These are phyloP conservation scores for Acleris sparsana DNA, from an alignment of 2,888 invertebrate genomes.

Conservation along the genomic window DNA sequence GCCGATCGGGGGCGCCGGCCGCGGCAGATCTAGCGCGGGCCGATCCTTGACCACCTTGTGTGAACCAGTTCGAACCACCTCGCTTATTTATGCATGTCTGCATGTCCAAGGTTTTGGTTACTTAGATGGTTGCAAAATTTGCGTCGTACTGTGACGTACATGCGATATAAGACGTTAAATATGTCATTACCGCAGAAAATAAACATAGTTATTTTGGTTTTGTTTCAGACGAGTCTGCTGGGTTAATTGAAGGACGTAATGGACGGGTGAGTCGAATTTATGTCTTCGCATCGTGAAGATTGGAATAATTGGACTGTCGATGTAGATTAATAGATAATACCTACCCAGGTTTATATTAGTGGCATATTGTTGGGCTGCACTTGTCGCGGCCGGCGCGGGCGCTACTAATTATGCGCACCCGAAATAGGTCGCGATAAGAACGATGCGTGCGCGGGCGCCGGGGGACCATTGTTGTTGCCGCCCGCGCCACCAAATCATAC, in stretches of 20 bases:
- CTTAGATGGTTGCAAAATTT: conserved; percentile 45
- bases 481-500: conserved; percentile 16
- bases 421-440: conserved; percentile 63
- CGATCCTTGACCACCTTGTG: conserved; percentile 53
- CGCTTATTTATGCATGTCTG: conserved; percentile 51
- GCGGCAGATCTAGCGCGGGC: conserved; percentile 42
- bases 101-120: conserved; percentile 50
- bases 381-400: conserved; percentile 40
- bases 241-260: conserved; percentile 7
- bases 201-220: conserved; percentile 28
- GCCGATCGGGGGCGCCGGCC: conserved; percentile 45
- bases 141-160: conserved; percentile 30
- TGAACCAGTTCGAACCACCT: conserved; percentile 46
- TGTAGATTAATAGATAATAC: conserved; percentile 13
- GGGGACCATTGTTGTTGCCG: conserved; percentile 25
- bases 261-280: conserved; percentile 21
- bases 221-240: conserved; percentile 29
- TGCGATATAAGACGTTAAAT: conserved; percentile 21
- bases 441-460: conserved; percentile 37
- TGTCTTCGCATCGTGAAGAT: background rate
- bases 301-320: background rate
- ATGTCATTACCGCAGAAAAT: conserved; percentile 20
- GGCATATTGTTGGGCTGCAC: conserved; percentile 16
- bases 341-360: conserved; percentile 9
- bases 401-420: conserved; percentile 56